phyloP scores from a whole-genome alignment of 35 echinoderm and acorn worm species.

The Acanthaster planci region DNA sequence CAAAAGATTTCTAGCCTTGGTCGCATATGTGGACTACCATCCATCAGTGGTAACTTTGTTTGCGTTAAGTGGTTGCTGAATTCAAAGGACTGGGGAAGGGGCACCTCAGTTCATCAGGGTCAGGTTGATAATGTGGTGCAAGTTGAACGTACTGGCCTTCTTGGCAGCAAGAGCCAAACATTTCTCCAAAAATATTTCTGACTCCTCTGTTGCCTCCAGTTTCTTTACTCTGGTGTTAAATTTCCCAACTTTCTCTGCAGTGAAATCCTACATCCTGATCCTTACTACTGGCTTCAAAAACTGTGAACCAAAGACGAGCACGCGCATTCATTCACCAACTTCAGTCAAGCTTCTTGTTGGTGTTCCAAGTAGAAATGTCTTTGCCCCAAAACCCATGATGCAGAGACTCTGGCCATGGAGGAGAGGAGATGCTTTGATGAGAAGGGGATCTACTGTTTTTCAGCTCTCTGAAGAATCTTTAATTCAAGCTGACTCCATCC shows the following conservation, averaged over 20 bases:
- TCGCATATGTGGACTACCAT: constrained; percentile 47
- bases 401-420: background rate
- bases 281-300: constrained; percentile 63
- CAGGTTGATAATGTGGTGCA: constrained; percentile 39
- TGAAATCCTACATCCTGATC: constrained; percentile 59
- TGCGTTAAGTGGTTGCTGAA: background rate
- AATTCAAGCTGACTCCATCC: constrained; percentile 39
- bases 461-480: constrained; percentile 24
- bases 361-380: constrained; percentile 29
- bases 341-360: constrained; percentile 37
- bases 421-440: constrained; percentile 32
- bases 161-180: constrained; percentile 36
- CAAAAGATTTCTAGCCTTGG: constrained; percentile 50
- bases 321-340: constrained; percentile 68
- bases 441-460: constrained; percentile 22
- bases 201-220: constrained; percentile 22
- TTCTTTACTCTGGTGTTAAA: background rate
- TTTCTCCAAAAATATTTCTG: constrained; percentile 39
- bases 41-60: constrained; percentile 17
- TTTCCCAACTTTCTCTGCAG: constrained; percentile 44
- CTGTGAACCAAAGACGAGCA: background rate
- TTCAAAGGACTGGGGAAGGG: constrained; percentile 28
- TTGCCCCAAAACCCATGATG: no score
- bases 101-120: constrained; percentile 30
- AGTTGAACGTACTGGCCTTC: constrained; percentile 7